Conservation (phyloP, 2,888 invertebrate genomes). For the Gnatocerus cornutus region DNA sequence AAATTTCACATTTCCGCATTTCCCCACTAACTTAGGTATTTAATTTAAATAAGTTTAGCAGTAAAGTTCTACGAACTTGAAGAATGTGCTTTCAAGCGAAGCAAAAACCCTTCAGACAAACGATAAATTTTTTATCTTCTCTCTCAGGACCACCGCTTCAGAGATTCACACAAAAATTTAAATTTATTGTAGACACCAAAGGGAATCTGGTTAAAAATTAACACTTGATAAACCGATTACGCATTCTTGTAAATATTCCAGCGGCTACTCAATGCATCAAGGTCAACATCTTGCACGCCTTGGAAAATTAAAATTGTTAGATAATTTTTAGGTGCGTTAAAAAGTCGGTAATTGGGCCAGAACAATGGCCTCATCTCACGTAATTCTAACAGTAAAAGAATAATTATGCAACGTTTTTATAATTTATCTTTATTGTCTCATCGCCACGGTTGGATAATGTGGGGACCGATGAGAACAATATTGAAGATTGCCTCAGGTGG, state of each 20-base stretch:
- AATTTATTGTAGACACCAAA: conserved; percentile 24
- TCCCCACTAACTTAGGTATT: conserved; percentile 6
- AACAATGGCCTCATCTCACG: conserved; percentile 36
- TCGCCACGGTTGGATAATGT: background rate
- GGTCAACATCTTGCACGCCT: conserved; percentile 15
- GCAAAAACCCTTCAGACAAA: conserved; percentile 16
- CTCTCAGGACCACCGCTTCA: conserved; percentile 25
- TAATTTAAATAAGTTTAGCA: conserved; percentile 34
- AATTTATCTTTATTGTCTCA: conserved; percentile 35
- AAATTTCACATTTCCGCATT: background rate
- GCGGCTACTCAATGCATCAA: conserved; percentile 3
- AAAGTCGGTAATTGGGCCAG: conserved; percentile 31
- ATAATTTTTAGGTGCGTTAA: conserved; percentile 13
- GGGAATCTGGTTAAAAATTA: conserved; percentile 15
- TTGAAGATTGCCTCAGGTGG: conserved; percentile 16
- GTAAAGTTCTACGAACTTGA: conserved; percentile 24
- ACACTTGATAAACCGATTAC: conserved; percentile 4
- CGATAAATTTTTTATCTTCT: conserved; percentile 26
- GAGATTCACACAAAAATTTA: conserved; percentile 28
- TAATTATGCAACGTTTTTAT: conserved; percentile 31
- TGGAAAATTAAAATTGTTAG: conserved; percentile 26
- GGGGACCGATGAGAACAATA: conserved; percentile 4
- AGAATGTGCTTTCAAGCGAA: conserved; percentile 11
- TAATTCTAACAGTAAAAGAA: conserved; percentile 14
- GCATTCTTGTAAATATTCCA: conserved; percentile 1